Conservation (phyloP, 2,797 vertebrate genomes). For the Podarcis siculus region DNA sequence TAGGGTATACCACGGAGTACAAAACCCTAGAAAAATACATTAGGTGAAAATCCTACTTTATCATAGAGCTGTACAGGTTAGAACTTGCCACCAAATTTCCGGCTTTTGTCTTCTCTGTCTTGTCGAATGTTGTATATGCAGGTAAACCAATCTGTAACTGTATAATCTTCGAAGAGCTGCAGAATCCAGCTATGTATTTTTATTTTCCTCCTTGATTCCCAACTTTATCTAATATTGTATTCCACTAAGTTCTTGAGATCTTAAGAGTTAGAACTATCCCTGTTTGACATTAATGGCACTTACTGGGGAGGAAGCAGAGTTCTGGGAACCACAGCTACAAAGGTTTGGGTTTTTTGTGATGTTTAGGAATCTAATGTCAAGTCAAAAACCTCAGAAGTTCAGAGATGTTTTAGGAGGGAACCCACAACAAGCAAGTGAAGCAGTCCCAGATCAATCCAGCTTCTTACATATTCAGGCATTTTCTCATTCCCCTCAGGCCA, state of each 20-base stretch:
- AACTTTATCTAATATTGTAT: neutral
- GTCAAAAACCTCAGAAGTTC: conserved; percentile 3
- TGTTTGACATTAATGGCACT: conserved; percentile 79
- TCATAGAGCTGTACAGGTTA: conserved; percentile 21
- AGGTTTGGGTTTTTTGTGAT: conserved; percentile 53
- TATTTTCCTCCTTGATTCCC: neutral
- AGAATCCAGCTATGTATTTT: neutral
- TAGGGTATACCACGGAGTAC: conserved; percentile 22
- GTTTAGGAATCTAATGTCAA: conserved; percentile 38
- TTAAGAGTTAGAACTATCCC: conserved; percentile 57
- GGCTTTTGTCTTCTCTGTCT: neutral
- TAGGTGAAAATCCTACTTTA: conserved; percentile 47
- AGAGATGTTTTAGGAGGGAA: conserved; percentile 23
- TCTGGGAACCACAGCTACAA: conserved; percentile 60
- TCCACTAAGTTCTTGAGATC: conserved; percentile 22
- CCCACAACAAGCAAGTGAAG: conserved; percentile 11
- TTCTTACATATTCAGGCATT: conserved; percentile 10
- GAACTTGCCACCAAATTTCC: conserved; percentile 27
- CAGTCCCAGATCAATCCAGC: conserved; percentile 1
- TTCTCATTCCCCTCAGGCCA: neutral
- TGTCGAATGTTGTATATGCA: neutral
- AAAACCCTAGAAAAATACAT: conserved; percentile 43
- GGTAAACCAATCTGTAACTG: conserved; percentile 20
- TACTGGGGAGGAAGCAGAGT: conserved; percentile 50
- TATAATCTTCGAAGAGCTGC: conserved; percentile 49